Evolutionary conservation across 2,113 vertebrate species (phyloP).

Genomic region (Lepus europaeus): DNA sequence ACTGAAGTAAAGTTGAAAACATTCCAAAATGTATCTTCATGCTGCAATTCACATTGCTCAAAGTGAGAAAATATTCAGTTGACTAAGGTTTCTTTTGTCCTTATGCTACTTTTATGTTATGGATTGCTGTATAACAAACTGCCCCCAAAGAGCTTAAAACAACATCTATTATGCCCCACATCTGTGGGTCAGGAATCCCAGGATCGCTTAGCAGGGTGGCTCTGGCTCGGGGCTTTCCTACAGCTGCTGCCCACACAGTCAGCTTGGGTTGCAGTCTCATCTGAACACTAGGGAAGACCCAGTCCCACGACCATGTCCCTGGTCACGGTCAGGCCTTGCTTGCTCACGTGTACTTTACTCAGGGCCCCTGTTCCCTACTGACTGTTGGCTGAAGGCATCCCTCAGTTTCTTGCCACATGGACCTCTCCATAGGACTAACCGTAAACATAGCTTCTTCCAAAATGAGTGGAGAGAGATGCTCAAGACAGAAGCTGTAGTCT

Average conservation of each 20-base stretch:
- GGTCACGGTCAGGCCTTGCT: neutral
- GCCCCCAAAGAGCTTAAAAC: constrained; percentile 14
- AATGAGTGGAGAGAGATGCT: neutral
- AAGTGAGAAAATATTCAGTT: constrained; percentile 37
- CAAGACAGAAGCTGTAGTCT: neutral
- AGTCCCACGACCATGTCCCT: neutral
- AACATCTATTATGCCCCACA: neutral
- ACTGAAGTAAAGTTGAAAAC: neutral
- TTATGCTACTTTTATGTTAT: neutral
- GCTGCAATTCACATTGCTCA: neutral
- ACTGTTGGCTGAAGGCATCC: neutral
- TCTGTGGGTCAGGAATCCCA: neutral
- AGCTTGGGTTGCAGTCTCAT: neutral
- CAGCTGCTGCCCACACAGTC: neutral
- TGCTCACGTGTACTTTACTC: neutral
- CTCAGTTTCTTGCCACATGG: neutral
- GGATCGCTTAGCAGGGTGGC: neutral
- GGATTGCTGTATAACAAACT: neutral
- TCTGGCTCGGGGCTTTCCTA: neutral
- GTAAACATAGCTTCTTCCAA: neutral
- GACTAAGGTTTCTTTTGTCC: constrained; percentile 21
- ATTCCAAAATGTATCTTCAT: neutral
- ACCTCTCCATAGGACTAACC: neutral
- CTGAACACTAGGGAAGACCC: neutral
- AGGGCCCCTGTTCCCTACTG: neutral